phyloP scores from a whole-genome alignment of 2,888 invertebrate species.

The Epinotia demarniana region DNA sequence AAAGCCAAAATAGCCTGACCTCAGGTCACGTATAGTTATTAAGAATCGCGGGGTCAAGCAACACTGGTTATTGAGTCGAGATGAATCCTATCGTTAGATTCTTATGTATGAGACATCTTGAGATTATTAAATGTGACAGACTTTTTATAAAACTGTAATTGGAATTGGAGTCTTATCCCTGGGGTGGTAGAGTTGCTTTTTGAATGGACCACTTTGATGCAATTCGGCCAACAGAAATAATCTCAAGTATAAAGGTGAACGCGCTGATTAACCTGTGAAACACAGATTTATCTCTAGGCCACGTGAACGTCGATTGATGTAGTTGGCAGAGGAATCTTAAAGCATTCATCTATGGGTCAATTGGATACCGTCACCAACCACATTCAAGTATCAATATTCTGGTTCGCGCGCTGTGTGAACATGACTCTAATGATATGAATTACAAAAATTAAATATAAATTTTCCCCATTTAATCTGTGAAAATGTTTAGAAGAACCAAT shows the following conservation, averaged over 20 bases:
- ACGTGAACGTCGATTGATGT: not conserved
- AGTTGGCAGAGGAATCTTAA: not conserved
- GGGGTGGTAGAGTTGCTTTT: too few species aligned
- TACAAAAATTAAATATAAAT: too few species aligned
- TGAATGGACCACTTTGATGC: too few species aligned
- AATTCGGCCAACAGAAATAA: too few species aligned
- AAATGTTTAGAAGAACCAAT: too few species aligned
- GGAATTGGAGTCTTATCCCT: too few species aligned
- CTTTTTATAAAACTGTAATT: too few species aligned
- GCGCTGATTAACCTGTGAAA: slow-evolving; percentile 7
- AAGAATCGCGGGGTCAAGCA: too few species aligned
- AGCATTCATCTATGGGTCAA: not conserved
- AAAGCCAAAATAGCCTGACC: not conserved
- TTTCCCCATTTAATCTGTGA: too few species aligned
- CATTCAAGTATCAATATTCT: not conserved
- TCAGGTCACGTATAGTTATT: not conserved
- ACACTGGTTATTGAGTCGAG: too few species aligned
- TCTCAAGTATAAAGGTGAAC: slow-evolving; percentile 13
- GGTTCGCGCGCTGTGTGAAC: not conserved
- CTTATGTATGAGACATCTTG: not conserved
- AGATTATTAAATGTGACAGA: too few species aligned
- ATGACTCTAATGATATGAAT: not conserved
- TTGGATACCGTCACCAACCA: not conserved
- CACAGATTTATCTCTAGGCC: not conserved
- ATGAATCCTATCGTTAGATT: not conserved